Evolutionary conservation across 2,797 vertebrate genomes (phyloP).

Genomic region (Naso thynnoides): DNA sequence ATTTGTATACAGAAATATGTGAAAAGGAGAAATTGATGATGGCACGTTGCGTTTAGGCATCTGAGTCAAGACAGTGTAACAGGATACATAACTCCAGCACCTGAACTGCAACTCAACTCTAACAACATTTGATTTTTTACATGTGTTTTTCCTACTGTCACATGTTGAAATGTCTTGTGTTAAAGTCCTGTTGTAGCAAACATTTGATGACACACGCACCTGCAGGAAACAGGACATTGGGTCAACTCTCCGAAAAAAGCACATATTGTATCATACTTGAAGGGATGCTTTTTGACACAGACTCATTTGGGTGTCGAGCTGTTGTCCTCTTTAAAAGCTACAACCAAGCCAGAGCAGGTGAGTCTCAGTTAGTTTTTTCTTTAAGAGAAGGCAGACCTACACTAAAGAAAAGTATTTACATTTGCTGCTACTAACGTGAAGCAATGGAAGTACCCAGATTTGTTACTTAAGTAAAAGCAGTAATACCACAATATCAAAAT

Average conservation of each 20-base stretch:
- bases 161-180: not conserved
- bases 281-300: not conserved
- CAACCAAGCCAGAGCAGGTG: slow-evolving; percentile 25
- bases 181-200: not conserved
- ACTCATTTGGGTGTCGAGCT: not conserved
- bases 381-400: not conserved
- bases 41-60: too few species aligned
- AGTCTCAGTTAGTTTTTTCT: slow-evolving; percentile 16
- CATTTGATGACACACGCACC: not conserved
- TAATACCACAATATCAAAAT: too few species aligned
- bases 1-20: too few species aligned
- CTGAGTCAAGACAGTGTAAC: not conserved
- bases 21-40: too few species aligned
- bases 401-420: too few species aligned
- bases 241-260: slow-evolving; percentile 8
- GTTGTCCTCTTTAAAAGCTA: not conserved
- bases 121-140: not conserved
- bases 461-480: too few species aligned
- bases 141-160: not conserved
- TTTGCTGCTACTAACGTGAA: too few species aligned
- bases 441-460: too few species aligned
- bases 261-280: not conserved
- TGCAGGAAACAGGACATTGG: slow-evolving; percentile 45
- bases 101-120: not conserved
- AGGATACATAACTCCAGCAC: not conserved